Conservation (phyloP, 2,113 vertebrate species). For the Dipodomys ordii region DNA sequence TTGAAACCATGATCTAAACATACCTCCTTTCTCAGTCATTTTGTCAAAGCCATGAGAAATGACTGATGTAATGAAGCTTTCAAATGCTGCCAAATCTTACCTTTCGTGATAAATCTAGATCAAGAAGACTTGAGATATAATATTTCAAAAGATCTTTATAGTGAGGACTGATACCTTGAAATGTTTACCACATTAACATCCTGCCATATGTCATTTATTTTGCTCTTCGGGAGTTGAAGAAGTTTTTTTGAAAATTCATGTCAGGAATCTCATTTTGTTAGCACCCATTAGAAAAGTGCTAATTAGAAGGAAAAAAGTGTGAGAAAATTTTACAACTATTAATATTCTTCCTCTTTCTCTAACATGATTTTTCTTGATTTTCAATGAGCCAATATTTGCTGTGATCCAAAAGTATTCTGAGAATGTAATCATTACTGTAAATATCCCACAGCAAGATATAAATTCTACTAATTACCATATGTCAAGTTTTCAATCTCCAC, state of each 20-base stretch:
- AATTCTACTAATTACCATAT: conserved; percentile 62
- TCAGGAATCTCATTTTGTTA: conserved; percentile 58
- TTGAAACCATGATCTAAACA: background rate
- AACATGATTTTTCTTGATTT: conserved; percentile 56
- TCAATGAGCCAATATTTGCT: conserved; percentile 69
- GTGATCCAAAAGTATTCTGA: conserved; percentile 67
- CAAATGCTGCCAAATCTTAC: background rate
- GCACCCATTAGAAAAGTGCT: conserved; percentile 66
- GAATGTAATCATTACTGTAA: conserved; percentile 69
- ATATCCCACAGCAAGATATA: conserved; percentile 61
- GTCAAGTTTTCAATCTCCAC: conserved; percentile 36
- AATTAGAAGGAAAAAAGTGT: conserved; percentile 55
- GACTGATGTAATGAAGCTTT: background rate
- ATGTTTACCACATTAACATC: conserved; percentile 38
- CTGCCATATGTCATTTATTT: conserved; percentile 66
- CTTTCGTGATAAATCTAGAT: background rate
- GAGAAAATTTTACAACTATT: conserved; percentile 69
- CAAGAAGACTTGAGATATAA: background rate
- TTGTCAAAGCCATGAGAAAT: background rate
- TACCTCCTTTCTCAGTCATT: background rate
- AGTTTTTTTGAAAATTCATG: conserved; percentile 13
- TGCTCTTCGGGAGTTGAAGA: conserved; percentile 4
- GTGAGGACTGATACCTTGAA: conserved; percentile 40
- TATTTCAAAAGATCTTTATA: background rate
- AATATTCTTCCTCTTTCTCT: conserved; percentile 65